Conservation (phyloP, 2,113 vertebrate genomes). For the Loxodonta africana region DNA sequence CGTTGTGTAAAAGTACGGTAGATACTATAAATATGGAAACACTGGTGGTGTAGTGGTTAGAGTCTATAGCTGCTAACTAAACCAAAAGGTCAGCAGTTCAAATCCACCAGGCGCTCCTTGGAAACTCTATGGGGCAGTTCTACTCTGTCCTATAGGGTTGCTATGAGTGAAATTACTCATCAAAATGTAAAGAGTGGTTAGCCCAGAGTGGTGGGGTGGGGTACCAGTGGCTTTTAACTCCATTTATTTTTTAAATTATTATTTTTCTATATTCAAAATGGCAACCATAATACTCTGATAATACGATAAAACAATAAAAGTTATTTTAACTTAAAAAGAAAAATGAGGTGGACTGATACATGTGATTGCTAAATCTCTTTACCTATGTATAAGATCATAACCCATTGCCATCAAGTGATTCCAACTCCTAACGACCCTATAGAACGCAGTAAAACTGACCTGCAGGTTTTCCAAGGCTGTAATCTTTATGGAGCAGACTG, state of each 20-base stretch:
- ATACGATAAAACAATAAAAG: neutral
- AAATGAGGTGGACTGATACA: neutral
- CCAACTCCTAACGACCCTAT: neutral
- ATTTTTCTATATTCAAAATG: neutral
- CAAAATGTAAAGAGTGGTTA: neutral
- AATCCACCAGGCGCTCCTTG: too few relatives aligned
- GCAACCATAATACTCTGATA: neutral
- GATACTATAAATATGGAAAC: neutral
- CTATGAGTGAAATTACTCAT: neutral
- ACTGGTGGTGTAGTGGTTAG: too few relatives aligned
- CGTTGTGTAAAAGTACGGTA: neutral
- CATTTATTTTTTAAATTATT: neutral
- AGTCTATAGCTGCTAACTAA: too few relatives aligned
- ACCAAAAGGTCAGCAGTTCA: too few relatives aligned
- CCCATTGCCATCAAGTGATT: neutral
- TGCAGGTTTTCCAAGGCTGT: neutral
- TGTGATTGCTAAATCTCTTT: neutral
- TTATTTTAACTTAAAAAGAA: neutral
- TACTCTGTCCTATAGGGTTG: too few relatives aligned
- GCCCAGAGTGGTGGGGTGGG: rapidly evolving
- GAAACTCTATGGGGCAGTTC: too few relatives aligned
- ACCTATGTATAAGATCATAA: neutral
- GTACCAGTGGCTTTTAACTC: neutral
- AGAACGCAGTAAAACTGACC: neutral
- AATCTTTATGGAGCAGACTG: neutral